Evolutionary conservation across 2,797 vertebrate species (phyloP), one percentile per base, ranked within the genome.

Genomic region (Aeoliscus strigatus): DNA sequence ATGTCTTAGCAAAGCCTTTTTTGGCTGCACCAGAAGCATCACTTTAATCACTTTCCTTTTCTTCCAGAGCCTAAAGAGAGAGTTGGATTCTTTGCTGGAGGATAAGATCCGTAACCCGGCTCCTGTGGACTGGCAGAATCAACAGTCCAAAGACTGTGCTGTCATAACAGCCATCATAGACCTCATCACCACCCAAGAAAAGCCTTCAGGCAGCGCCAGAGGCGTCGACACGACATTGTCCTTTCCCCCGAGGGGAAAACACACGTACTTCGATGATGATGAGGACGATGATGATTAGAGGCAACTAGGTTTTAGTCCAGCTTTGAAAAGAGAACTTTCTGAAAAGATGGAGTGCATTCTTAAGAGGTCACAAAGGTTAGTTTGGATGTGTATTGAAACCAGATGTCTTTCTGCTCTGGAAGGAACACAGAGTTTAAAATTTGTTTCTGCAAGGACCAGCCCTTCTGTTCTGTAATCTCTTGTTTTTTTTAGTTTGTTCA

Each of bases 121-220:
- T 2, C 94, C 96, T 0, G 94, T 99, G 38, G 91, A 95, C 77
- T 98, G 96, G 95, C 73, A 89, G 0, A 86, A 92, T 34, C 84
- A 57, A 0, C 79, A 88, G 38, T 91, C 90, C 53, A 91, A 92
- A 82, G 96, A 96, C 51, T 95, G 93, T 7, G 94, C 94, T 0
- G 92, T 99, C 6, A 92, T 99, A 55, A 92, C 90, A 1, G 96
- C 96, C 8, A 99, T 99, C 55, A 90, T 93, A 55, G 96, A 99
- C 85, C 84, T 99, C 18, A 95, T 99, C 86, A 98, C 93, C 48
- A 96, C 96, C 7, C 93, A 99, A 80, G 96, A 99, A 76, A 91
- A 83, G 79, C 34, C 83, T 4, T 11, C 77, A 8, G 74, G 82
- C 37, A 81, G 81, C 0, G 44, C 86, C 4, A 71, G 68, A 0